Percentiles rank a stretch among this genome's conserved stretches.
These are phyloP conservation scores for Sarcophaga rosellei DNA, from an alignment of 2,888 invertebrate genomes.

Conservation along the genomic window DNA sequence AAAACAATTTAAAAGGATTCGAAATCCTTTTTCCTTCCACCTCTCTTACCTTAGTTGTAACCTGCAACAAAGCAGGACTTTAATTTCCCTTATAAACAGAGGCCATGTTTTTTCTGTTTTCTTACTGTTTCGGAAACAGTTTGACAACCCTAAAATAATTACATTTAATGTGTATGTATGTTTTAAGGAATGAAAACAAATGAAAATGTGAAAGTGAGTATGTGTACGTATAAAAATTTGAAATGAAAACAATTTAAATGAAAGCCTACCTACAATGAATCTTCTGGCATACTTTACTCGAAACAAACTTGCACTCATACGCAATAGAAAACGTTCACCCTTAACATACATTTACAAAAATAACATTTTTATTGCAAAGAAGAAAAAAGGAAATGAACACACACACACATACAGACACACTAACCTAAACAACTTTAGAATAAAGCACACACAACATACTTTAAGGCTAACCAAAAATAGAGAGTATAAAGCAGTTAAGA, in stretches of 20 bases:
- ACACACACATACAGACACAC: background rate
- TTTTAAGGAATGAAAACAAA: constrained; percentile 16
- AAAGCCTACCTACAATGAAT: constrained; percentile 42
- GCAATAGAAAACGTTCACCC: constrained; percentile 12
- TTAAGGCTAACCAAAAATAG: background rate
- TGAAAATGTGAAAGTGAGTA: background rate
- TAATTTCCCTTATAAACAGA: no score
- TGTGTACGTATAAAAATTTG: constrained; percentile 17
- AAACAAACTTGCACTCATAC: background rate
- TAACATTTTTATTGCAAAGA: background rate
- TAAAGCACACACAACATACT: background rate
- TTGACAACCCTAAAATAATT: constrained; percentile 30
- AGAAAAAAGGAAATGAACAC: background rate
- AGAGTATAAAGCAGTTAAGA: background rate
- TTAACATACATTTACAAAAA: constrained; percentile 11
- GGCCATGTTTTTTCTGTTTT: no score
- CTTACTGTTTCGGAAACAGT: no score
- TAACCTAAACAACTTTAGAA: background rate
- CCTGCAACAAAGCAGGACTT: no score
- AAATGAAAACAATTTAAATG: constrained; percentile 58
- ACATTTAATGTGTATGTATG: constrained; percentile 35
- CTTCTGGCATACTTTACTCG: constrained; percentile 20
- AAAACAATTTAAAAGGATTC: no score
- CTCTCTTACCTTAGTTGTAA: no score
- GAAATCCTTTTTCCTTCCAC: no score